A percentile compares a stretch with the other conserved stretches of the same genome.
Evolutionary conservation across 2,113 vertebrate species (phyloP).

Genomic region (Vombatus ursinus): DNA sequence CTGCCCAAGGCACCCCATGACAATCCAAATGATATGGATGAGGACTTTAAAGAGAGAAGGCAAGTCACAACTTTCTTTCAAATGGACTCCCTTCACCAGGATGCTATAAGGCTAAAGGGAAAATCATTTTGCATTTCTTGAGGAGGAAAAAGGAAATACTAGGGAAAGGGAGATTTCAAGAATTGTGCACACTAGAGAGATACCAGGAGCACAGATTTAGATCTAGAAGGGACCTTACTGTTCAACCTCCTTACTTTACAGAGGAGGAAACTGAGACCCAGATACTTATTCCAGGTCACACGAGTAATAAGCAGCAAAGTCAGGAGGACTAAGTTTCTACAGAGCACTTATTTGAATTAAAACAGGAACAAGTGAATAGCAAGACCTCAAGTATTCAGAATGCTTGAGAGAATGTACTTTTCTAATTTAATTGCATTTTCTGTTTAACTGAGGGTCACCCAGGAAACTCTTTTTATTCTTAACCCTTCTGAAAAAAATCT

Average conservation of each 20-base stretch:
- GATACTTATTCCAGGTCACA: background rate
- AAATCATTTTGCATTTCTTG: background rate
- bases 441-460: background rate
- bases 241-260: background rate
- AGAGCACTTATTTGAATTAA: background rate
- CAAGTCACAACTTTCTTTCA: slow-evolving; percentile 34
- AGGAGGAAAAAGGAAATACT: background rate
- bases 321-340: background rate
- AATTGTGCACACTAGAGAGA: background rate
- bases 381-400: background rate
- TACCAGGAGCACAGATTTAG: background rate
- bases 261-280: background rate
- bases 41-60: slow-evolving; percentile 54
- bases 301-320: background rate
- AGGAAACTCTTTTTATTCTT: slow-evolving; percentile 7
- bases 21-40: slow-evolving; percentile 55
- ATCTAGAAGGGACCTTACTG: background rate
- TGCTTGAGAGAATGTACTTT: background rate
- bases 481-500: background rate
- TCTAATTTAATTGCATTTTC: background rate
- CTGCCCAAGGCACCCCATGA: slow-evolving; percentile 56
- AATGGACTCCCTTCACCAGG: background rate
- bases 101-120: background rate
- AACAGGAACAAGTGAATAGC: background rate
- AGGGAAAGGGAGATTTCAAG: background rate